Conservation (phyloP, 2,888 invertebrate genomes). For the Synergus japonicus region DNA sequence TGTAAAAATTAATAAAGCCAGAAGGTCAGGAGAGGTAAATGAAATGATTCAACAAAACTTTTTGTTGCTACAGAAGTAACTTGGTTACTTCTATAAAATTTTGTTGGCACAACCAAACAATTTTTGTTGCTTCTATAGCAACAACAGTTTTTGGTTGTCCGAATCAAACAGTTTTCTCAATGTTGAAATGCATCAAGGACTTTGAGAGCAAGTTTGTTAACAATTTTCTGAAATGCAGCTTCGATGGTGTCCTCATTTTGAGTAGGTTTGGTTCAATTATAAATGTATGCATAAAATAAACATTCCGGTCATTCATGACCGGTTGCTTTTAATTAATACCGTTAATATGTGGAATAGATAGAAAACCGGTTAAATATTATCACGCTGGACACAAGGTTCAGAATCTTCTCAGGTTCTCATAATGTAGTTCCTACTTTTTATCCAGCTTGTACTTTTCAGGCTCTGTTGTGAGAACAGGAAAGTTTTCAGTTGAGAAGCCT, state of each 20-base stretch:
- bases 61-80: no score
- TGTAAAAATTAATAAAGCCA: no score
- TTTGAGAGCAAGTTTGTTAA: no score
- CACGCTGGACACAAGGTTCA: neutral
- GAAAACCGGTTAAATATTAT: slow-evolving; percentile 16
- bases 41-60: no score
- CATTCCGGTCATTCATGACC: neutral
- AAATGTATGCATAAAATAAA: neutral
- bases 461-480: neutral
- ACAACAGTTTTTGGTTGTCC: no score
- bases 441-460: neutral
- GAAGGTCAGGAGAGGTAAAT: neutral
- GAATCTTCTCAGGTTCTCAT: neutral
- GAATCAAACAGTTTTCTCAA: no score
- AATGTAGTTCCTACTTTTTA: neutral
- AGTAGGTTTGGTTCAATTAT: neutral
- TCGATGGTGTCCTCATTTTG: neutral
- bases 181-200: no score
- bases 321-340: slow-evolving; percentile 14
- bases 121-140: no score
- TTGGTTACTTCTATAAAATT: no score
- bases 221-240: neutral
- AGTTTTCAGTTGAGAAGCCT: neutral
- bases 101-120: no score
- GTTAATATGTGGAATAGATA: slow-evolving; percentile 15